These are phyloP conservation scores for Crematogaster levior DNA, from an alignment of 2,888 invertebrate species.

Conservation along the genomic window DNA sequence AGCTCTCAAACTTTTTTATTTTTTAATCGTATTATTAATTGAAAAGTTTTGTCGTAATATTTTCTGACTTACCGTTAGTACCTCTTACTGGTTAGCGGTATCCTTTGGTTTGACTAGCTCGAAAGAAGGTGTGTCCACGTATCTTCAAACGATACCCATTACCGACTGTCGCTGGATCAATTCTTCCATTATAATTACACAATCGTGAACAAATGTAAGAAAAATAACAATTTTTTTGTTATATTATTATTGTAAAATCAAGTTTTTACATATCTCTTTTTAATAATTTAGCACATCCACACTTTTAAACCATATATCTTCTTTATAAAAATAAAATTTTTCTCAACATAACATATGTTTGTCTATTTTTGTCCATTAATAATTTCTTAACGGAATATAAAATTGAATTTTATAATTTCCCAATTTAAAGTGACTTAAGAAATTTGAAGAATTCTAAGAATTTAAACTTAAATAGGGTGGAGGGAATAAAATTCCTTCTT, in stretches of 20 bases:
- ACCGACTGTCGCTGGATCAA: slow-evolving; percentile 31
- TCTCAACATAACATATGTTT: background rate
- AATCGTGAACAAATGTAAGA: background rate
- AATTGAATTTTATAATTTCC: background rate
- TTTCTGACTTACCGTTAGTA: slow-evolving; percentile 28
- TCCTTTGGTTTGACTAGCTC: background rate
- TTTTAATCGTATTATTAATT: background rate
- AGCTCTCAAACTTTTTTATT: background rate
- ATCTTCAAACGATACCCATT: slow-evolving; percentile 40
- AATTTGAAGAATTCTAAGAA: background rate
- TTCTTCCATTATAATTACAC: background rate
- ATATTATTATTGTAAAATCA: background rate
- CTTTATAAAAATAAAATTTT: background rate
- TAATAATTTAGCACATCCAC: background rate
- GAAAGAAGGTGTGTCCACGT: slow-evolving; percentile 1
- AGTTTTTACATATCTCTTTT: slow-evolving; percentile 6
- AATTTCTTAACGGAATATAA: background rate
- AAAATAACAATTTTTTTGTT: background rate
- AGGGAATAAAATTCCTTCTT: background rate
- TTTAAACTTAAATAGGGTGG: background rate
- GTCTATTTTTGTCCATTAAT: background rate
- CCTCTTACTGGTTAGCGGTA: slow-evolving; percentile 33
- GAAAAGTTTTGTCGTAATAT: background rate
- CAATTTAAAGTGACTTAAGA: background rate
- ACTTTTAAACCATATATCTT: background rate